phyloP scores from a whole-genome alignment of 2,888 invertebrate species.

The Belgica antarctica region DNA sequence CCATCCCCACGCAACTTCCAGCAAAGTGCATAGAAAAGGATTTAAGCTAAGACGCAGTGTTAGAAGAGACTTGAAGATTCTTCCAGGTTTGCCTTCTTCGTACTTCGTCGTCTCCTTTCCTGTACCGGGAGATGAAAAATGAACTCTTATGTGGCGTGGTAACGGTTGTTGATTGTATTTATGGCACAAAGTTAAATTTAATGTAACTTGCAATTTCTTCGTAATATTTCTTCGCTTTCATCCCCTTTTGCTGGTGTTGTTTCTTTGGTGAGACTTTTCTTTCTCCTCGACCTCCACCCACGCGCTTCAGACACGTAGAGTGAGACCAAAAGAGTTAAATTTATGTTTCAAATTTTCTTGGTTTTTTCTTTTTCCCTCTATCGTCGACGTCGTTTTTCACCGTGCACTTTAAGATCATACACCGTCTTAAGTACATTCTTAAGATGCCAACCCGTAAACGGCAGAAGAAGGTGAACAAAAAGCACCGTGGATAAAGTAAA shows the following conservation, averaged over 20 bases:
- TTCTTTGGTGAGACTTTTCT: too few species aligned
- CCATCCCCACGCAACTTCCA: too few species aligned
- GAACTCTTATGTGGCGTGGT: conserved; percentile 37
- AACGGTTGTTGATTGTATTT: conserved; percentile 43
- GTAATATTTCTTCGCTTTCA: conserved; percentile 31
- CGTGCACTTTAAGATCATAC: conserved; percentile 27
- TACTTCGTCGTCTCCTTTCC: not conserved
- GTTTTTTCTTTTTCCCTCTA: conserved; percentile 9
- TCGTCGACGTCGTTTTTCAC: not conserved
- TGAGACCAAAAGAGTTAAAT: conserved; percentile 26
- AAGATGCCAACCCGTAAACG: not conserved
- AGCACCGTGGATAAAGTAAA: too few species aligned
- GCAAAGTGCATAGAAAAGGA: not conserved
- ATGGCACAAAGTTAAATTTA: conserved; percentile 43
- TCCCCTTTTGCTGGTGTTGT: too few species aligned
- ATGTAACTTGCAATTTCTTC: conserved; percentile 40
- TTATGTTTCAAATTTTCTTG: conserved; percentile 40
- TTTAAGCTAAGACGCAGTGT: not conserved
- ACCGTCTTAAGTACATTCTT: conserved; percentile 12
- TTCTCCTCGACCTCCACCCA: not conserved
- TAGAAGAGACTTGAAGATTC: too few species aligned
- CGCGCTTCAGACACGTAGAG: not conserved
- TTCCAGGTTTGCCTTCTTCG: not conserved
- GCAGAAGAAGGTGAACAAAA: too few species aligned
- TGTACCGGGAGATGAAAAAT: conserved; percentile 37